These are phyloP conservation scores for Marmota flaviventris DNA, from an alignment of 2,113 vertebrate species.

Conservation along the genomic window DNA sequence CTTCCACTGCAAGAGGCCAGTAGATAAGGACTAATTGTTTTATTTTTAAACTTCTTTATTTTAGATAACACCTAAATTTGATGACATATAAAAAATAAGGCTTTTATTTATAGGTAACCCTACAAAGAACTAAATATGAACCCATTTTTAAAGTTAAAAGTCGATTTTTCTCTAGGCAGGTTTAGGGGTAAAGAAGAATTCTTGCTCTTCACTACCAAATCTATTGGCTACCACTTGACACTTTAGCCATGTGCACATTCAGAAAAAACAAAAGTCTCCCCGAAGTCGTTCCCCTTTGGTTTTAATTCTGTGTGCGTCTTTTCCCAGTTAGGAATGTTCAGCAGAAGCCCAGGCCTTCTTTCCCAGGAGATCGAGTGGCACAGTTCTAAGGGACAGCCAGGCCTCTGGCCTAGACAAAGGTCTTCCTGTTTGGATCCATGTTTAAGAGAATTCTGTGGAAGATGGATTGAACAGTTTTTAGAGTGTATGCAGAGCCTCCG, in stretches of 20 bases:
- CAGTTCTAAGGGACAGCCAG: neutral
- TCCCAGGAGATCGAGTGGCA: neutral
- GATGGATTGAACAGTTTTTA: neutral
- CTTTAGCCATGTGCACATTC: neutral
- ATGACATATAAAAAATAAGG: neutral
- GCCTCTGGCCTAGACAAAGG: too few relatives aligned
- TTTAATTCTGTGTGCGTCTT: neutral
- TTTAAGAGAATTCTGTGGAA: neutral
- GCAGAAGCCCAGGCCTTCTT: neutral
- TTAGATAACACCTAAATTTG: neutral
- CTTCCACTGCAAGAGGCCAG: neutral
- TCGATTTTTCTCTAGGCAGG: neutral
- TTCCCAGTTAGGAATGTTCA: neutral
- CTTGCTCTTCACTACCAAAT: neutral
- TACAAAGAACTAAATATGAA: neutral
- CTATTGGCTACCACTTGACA: neutral
- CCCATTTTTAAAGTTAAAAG: neutral
- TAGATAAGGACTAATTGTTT: neutral
- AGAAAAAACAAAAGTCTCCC: neutral
- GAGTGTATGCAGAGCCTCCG: neutral
- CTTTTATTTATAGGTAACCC: neutral
- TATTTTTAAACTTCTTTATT: neutral
- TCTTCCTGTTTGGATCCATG: neutral
- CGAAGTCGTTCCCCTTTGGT: neutral
- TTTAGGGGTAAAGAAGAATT: neutral